phyloP scores from a whole-genome alignment of 2,797 vertebrate genomes.

The Rhadinocentrus ornatus region DNA sequence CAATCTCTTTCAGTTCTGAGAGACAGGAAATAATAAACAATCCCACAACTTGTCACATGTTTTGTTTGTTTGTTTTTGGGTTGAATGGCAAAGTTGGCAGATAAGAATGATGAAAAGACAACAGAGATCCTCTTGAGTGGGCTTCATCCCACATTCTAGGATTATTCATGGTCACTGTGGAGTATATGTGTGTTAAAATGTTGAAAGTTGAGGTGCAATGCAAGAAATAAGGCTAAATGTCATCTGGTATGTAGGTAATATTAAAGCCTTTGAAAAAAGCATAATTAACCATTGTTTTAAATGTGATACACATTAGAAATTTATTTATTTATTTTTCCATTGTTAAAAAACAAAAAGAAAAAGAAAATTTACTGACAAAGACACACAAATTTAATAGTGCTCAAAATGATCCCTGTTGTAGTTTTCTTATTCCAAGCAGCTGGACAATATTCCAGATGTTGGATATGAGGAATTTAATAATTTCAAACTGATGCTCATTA shows the following conservation, averaged over 20 bases:
- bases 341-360: not conserved
- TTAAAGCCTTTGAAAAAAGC: not conserved
- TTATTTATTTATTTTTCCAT: too few relatives aligned
- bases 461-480: conserved; percentile 14
- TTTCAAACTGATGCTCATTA: conserved; percentile 13
- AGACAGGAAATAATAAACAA: not conserved
- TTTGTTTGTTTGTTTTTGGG: not conserved
- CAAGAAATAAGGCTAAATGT: not conserved
- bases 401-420: too few relatives aligned
- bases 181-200: conserved; percentile 1
- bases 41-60: conserved; percentile 4
- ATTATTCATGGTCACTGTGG: not conserved
- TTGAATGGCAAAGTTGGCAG: not conserved
- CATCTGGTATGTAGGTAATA: too few relatives aligned
- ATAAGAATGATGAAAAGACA: not conserved
- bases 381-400: too few relatives aligned
- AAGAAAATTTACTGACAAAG: not conserved
- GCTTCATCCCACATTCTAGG: not conserved
- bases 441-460: conserved; percentile 6
- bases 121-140: not conserved
- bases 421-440: too few relatives aligned
- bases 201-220: not conserved
- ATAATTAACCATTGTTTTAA: too few relatives aligned
- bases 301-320: too few relatives aligned
- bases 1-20: not conserved